Percentiles rank a stretch among this genome's conserved stretches.
phyloP scores from a whole-genome alignment of 2,113 vertebrate genomes.

The Sphaerodactylus townsendi region DNA sequence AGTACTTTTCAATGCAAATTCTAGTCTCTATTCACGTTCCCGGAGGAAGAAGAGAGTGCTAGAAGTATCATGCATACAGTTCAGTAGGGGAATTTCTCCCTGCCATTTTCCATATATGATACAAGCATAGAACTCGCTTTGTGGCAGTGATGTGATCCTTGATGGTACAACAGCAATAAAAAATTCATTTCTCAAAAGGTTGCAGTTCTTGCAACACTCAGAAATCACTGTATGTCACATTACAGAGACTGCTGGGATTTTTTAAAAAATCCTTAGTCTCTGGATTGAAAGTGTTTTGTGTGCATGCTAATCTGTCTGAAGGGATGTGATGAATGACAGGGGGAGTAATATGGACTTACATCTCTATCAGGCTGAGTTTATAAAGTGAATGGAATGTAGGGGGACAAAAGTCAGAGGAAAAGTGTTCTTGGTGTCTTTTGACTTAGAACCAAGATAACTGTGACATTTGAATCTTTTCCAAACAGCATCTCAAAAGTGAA shows the following conservation, averaged over 20 bases:
- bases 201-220: neutral
- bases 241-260: neutral
- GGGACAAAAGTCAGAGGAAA: neutral
- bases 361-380: neutral
- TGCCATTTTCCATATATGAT: too few species aligned
- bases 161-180: neutral
- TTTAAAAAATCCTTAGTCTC: slow-evolving; percentile 23
- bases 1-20: too few species aligned
- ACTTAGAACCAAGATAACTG: too few species aligned
- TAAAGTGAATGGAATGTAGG: accelerated
- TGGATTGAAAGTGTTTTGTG: too few species aligned
- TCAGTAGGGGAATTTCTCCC: too few species aligned
- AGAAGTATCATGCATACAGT: too few species aligned
- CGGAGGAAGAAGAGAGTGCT: too few species aligned
- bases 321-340: neutral
- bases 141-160: accelerated
- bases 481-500: too few species aligned
- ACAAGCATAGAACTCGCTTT: accelerated
- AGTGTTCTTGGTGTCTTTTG: neutral
- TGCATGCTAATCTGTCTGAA: neutral
- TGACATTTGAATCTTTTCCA: too few species aligned
- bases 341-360: accelerated
- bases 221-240: neutral
- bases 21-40: too few species aligned
- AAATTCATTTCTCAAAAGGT: neutral